These are phyloP conservation scores for Lydus trimaculatus DNA, from an alignment of 2,888 invertebrate species.

Conservation along the genomic window DNA sequence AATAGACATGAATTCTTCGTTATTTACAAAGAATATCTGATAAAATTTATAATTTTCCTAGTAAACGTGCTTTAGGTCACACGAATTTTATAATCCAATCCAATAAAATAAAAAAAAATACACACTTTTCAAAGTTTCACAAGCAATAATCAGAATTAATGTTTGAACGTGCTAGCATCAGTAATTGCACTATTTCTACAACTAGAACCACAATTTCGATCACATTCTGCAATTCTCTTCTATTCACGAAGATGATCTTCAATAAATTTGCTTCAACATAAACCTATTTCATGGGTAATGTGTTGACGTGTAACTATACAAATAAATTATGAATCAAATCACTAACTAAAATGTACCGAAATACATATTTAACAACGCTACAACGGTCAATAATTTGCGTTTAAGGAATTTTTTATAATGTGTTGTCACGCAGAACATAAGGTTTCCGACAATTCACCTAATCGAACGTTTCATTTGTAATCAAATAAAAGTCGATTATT, in stretches of 20 bases:
- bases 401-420: constrained; percentile 21
- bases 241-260: not conserved
- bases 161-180: not conserved
- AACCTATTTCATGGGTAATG: constrained; percentile 1
- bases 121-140: not conserved
- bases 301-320: constrained; percentile 8
- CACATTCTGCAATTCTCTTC: not conserved
- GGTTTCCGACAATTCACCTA: not conserved
- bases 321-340: constrained; percentile 27
- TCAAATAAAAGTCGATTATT: not conserved
- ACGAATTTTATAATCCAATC: not conserved
- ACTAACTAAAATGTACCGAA: constrained; percentile 17
- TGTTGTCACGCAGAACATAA: constrained; percentile 13
- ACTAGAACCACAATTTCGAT: not conserved
- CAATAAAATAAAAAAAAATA: not conserved
- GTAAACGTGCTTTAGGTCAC: too few species aligned
- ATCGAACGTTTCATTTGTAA: not conserved
- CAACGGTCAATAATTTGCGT: constrained; percentile 20
- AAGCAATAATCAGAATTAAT: not conserved
- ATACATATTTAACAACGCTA: constrained; percentile 18
- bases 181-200: not conserved
- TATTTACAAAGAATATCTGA: not conserved
- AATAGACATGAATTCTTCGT: not conserved
- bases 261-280: constrained; percentile 1
- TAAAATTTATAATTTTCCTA: not conserved